phyloP scores from a whole-genome alignment of 2,888 invertebrate genomes.

The Tholera decimalis region DNA sequence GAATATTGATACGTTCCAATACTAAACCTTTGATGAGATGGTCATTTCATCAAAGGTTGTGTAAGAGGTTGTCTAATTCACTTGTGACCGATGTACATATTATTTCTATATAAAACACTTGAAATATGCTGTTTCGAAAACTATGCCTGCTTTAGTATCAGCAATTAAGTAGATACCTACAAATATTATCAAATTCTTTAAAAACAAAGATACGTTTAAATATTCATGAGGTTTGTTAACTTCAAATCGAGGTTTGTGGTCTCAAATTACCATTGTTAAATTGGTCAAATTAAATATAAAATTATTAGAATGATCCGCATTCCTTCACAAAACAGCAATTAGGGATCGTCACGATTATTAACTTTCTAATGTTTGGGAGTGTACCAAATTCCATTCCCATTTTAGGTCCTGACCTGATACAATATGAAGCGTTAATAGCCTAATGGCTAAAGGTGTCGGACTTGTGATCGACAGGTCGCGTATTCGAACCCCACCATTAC shows the following conservation, averaged over 20 bases:
- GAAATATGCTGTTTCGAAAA: constrained; percentile 31
- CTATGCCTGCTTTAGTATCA: constrained; percentile 28
- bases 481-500: no score
- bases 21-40: neutral
- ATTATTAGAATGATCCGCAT: constrained; percentile 51
- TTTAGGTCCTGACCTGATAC: constrained; percentile 55
- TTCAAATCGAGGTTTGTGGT: constrained; percentile 57
- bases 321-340: constrained; percentile 45
- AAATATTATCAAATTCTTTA: constrained; percentile 26
- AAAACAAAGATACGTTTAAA: constrained; percentile 54
- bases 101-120: no score
- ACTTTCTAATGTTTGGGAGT: constrained; percentile 40
- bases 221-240: constrained; percentile 57
- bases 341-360: constrained; percentile 18
- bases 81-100: neutral
- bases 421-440: no score
- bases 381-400: constrained; percentile 32
- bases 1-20: neutral
- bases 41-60: neutral
- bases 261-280: constrained; percentile 57
- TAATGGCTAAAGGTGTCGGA: no score
- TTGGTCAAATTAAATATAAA: constrained; percentile 44
- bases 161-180: constrained; percentile 34
- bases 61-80: no score
- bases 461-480: no score